Base-by-base conservation (phyloP, 1,140 invertebrate genomes). In the Centruroides sculpturatus region DNA sequence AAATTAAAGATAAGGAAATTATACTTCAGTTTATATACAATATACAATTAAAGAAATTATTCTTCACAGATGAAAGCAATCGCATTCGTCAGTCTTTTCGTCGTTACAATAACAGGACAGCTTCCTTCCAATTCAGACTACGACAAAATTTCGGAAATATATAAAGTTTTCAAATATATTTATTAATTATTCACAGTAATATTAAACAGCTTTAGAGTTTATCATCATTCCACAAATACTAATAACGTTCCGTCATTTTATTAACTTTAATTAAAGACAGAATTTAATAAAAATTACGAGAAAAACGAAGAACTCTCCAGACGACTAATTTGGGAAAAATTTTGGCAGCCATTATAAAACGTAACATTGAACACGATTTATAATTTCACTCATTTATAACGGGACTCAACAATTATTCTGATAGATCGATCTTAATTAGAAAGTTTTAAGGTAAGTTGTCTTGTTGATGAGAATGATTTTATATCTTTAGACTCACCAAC, bases 321-420 rank as follows among this genome's bases (percentile, higher is more conserved):
- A 34, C 46, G 60, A 11, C 10, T 65, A 5, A 59, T 67, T 34
- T 68, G 65, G 51, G 63, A 61, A 47, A 59, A 52, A 63, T 59
- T 46, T 47, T 66, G 9, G 47, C 55, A 10, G 50, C 46, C 13
- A 60, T 68, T 12, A 56, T 52, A 1, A 12, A 47, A 34, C 63
- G 65, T 60, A 68, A 68, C 55, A 23, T 64, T 3, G 23, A 50
- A 34, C 55, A 58, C 12, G 63, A 67, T 12, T 11, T 65, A 4
- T 62, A 62, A 5, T 53, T 69, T 0, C 68, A 72, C 59, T 69
- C 68, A 4, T 75, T 66, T 67, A 63, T 64, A 34, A 57, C 73
- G 2, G 74, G 73, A 34, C 62, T 74, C 62, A 75, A 76, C 63
- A 64, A 71, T 50, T 74, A 67, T 47, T 66, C 70, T 46, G 73